These are phyloP conservation scores for Andrena marginata DNA, from an alignment of 2,888 invertebrate species.

Conservation along the genomic window DNA sequence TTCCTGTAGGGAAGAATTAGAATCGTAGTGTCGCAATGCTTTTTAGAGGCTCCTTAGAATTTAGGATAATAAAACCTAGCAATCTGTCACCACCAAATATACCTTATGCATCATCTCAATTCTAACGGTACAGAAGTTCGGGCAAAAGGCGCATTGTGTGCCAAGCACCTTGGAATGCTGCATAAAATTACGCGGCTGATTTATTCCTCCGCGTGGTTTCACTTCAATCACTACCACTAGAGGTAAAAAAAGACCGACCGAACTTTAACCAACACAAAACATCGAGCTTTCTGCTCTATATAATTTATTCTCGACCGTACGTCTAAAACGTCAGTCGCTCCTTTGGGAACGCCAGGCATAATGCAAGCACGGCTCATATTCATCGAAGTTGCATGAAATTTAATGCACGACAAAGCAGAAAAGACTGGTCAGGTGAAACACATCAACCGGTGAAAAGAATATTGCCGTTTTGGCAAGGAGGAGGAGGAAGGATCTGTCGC, in stretches of 20 bases:
- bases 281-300: neutral
- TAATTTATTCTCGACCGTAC: conserved; percentile 25
- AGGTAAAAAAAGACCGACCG: conserved; percentile 4
- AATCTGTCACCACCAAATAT: neutral
- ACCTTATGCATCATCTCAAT: neutral
- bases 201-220: conserved; percentile 35
- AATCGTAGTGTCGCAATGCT: conserved; percentile 6
- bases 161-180: neutral
- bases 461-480: too few relatives aligned
- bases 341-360: neutral
- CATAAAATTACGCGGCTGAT: conserved; percentile 34
- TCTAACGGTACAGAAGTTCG: neutral
- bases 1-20: neutral
- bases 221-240: conserved; percentile 15
- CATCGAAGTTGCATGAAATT: too few relatives aligned
- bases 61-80: conserved; percentile 27
- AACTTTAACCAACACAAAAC: neutral
- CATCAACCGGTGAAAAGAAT: too few relatives aligned
- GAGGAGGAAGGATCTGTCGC: too few relatives aligned
- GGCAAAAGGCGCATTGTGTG: neutral
- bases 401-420: too few relatives aligned
- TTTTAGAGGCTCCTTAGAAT: conserved; percentile 41
- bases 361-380: too few relatives aligned
- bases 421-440: too few relatives aligned
- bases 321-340: conserved; percentile 5